Percentiles rank a stretch among this genome's conserved stretches.
Conservation (phyloP, 2,113 vertebrate genomes). For the Alethe diademata region DNA sequence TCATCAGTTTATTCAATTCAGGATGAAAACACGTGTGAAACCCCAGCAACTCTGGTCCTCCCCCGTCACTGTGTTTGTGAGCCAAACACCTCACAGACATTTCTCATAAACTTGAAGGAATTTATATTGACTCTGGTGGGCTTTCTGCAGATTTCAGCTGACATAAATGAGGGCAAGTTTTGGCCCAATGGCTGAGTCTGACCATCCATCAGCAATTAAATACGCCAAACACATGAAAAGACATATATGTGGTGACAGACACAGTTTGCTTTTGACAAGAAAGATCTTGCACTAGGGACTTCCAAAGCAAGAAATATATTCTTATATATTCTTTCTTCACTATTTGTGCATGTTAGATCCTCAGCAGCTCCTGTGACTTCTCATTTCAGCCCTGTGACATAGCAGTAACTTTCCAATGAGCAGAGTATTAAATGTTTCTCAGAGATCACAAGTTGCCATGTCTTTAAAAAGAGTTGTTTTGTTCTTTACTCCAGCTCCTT, state of each 20-base stretch:
- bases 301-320: neutral
- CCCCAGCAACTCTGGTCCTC: neutral
- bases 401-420: fast-evolving
- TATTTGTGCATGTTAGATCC: neutral
- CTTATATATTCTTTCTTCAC: neutral
- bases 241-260: neutral
- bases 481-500: neutral
- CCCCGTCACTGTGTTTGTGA: neutral
- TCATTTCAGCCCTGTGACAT: fast-evolving
- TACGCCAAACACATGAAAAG: neutral
- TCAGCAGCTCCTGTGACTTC: neutral
- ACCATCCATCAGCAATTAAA: neutral
- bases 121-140: neutral
- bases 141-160: neutral
- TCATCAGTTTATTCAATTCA: neutral
- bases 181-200: neutral
- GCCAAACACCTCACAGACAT: neutral
- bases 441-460: neutral
- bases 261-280: neutral
- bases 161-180: neutral
- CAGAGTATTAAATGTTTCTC: neutral
- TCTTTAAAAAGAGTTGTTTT: neutral
- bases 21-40: neutral
- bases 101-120: neutral
- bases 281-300: neutral